Evolutionary conservation across 2,113 vertebrate species (phyloP).

Genomic region (Anoura caudifer): DNA sequence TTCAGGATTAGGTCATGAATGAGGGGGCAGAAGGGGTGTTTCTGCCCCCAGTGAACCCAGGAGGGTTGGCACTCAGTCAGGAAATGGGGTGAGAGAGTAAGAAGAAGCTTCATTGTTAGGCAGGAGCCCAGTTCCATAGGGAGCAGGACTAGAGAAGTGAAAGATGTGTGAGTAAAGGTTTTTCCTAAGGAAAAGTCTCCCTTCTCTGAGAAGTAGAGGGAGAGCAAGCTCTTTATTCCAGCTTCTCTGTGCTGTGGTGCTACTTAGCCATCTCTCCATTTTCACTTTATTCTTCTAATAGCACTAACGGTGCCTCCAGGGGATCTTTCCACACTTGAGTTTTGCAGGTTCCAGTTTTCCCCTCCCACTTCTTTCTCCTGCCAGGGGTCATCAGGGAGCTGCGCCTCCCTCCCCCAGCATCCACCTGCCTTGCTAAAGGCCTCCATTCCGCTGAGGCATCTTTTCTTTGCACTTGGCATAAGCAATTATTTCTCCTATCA

Average conservation of each 20-base stretch:
- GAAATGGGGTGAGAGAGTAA: background rate
- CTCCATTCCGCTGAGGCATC: slow-evolving; percentile 64
- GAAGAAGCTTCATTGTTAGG: background rate
- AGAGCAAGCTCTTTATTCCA: background rate
- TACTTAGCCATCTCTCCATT: slow-evolving; percentile 35
- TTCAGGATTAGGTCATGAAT: background rate
- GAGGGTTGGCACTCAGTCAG: background rate
- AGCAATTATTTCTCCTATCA: slow-evolving; percentile 79
- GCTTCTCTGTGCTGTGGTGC: background rate
- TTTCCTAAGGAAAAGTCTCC: background rate
- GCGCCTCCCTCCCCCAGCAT: background rate
- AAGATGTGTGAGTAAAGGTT: background rate
- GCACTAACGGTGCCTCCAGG: background rate
- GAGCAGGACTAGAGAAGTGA: background rate
- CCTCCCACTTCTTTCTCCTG: slow-evolving; percentile 32
- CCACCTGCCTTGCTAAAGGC: slow-evolving; percentile 68
- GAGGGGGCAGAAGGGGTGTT: background rate
- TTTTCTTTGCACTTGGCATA: slow-evolving; percentile 60
- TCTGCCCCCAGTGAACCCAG: background rate
- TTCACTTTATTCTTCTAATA: background rate
- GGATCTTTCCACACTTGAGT: background rate
- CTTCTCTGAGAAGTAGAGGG: background rate
- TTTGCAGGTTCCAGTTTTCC: slow-evolving; percentile 41
- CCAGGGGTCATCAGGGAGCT: slow-evolving; percentile 17
- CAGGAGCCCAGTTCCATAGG: slow-evolving; percentile 5